phyloP scores from a whole-genome alignment of 2,113 vertebrate genomes.

The Cebidichthys violaceus region DNA sequence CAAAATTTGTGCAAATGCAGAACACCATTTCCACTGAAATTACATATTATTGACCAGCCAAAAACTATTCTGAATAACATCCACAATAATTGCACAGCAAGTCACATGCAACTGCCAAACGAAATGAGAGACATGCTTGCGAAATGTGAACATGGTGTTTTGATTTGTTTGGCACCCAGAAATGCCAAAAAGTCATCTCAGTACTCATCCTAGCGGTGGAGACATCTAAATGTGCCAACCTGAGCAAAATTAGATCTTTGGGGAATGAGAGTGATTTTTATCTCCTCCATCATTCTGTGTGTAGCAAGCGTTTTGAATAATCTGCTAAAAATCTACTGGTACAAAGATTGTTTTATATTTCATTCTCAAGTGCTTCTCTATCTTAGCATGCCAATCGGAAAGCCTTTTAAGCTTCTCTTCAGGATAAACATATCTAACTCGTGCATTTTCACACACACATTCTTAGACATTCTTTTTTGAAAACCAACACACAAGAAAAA shows the following conservation, averaged over 20 bases:
- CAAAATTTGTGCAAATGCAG: conserved; percentile 47
- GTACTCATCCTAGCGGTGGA: conserved; percentile 63
- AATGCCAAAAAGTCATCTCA: conserved; percentile 72
- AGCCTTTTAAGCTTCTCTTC: conserved; percentile 50
- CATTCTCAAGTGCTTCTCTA: conserved; percentile 58
- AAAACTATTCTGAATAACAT: conserved; percentile 68
- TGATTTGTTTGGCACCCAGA: conserved; percentile 75
- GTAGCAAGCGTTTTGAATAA: conserved; percentile 53
- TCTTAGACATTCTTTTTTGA: conserved; percentile 24
- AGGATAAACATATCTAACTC: conserved; percentile 62
- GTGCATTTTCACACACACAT: conserved; percentile 48
- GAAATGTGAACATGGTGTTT: conserved; percentile 75
- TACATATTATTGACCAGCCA: conserved; percentile 60
- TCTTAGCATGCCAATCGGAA: conserved; percentile 43
- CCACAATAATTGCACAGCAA: conserved; percentile 66
- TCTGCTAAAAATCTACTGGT: conserved; percentile 48
- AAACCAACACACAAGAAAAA: conserved; percentile 59
- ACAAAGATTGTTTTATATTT: conserved; percentile 55
- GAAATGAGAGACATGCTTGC: conserved; percentile 74
- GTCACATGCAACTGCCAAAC: conserved; percentile 70
- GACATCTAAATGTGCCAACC: conserved; percentile 67
- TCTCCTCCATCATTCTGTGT: conserved; percentile 50
- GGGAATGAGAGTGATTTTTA: conserved; percentile 64
- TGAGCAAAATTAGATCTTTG: conserved; percentile 69
- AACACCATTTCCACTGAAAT: conserved; percentile 51